phyloP scores from a whole-genome alignment of 64 coral and sea anemone genomes.

The Stichodactyla mertensii region DNA sequence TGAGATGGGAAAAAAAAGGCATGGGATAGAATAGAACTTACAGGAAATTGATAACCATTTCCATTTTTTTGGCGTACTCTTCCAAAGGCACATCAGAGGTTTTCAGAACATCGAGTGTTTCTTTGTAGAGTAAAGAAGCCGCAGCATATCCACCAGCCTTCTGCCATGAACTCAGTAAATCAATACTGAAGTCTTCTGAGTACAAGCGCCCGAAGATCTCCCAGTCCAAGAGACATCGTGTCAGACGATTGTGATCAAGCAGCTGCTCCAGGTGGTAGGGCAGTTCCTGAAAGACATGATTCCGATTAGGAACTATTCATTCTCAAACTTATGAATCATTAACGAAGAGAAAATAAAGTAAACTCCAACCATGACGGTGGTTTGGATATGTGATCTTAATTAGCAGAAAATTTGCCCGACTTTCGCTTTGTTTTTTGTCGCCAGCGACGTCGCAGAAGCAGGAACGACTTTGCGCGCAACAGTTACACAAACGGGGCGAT shows the following conservation, averaged over 20 bases:
- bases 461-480: no score
- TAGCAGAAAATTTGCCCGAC: no score
- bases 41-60: constrained; percentile 90
- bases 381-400: no score
- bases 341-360: no score
- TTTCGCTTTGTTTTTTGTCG: no score
- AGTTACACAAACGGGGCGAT: no score
- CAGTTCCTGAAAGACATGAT: constrained; percentile 50
- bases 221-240: constrained; percentile 91
- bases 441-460: no score
- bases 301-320: no score
- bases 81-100: constrained; percentile 44
- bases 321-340: no score
- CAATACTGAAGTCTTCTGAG: constrained; percentile 94
- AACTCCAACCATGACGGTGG: no score
- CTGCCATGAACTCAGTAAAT: constrained; percentile 94
- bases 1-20: no score
- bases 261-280: constrained; percentile 96
- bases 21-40: constrained; percentile 30
- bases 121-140: constrained; percentile 81
- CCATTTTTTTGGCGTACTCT: constrained; percentile 71
- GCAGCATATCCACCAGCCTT: constrained; percentile 96
- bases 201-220: constrained; percentile 88
- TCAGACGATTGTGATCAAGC: constrained; percentile 91
- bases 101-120: constrained; percentile 66